Evolutionary conservation across 2,113 vertebrate genomes (phyloP).

Genomic region (Dipodomys spectabilis): DNA sequence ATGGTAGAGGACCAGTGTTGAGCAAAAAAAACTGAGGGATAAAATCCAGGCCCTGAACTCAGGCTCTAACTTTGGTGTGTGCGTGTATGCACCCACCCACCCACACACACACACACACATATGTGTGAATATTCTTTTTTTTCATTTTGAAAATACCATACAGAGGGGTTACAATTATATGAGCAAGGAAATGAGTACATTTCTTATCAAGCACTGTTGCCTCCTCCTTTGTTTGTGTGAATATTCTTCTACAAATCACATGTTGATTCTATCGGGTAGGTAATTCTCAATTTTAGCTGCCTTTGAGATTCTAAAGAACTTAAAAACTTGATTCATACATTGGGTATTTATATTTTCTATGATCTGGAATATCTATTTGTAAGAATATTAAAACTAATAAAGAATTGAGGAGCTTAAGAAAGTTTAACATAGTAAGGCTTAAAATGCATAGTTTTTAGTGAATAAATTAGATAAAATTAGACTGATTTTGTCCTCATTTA

Average conservation of each 20-base stretch:
- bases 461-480: background rate
- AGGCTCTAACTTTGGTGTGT: too few relatives aligned
- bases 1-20: too few relatives aligned
- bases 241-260: conserved; percentile 11
- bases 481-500: background rate
- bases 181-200: too few relatives aligned
- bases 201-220: too few relatives aligned
- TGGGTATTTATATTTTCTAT: background rate
- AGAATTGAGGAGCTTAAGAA: background rate
- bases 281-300: background rate
- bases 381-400: background rate
- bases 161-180: too few relatives aligned
- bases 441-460: background rate
- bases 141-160: too few relatives aligned
- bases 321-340: background rate
- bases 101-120: too few relatives aligned
- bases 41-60: too few relatives aligned
- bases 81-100: too few relatives aligned
- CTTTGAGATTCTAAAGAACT: background rate
- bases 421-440: background rate
- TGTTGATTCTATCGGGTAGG: background rate
- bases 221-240: too few relatives aligned
- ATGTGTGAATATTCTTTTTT: too few relatives aligned
- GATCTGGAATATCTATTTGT: background rate
- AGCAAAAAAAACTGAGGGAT: too few relatives aligned